phyloP scores from a whole-genome alignment of 2,888 invertebrate species.

The Xestobium rufovillosum region DNA sequence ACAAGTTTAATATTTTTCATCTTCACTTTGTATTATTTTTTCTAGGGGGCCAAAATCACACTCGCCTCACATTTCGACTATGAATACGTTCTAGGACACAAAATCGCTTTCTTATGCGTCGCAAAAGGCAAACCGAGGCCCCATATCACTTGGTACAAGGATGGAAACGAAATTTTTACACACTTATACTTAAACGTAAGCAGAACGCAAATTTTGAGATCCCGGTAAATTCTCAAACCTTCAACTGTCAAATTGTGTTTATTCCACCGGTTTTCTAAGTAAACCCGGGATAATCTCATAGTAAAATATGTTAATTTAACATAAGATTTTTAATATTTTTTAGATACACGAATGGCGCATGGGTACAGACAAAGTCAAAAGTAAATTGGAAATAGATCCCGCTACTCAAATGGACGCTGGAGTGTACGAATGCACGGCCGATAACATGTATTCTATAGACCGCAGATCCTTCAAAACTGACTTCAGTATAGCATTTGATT shows the following conservation, averaged over 20 bases:
- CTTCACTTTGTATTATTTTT: slow-evolving; percentile 5
- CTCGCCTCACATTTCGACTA: slow-evolving; percentile 87
- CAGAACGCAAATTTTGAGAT: slow-evolving; percentile 23
- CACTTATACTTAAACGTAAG: slow-evolving; percentile 82
- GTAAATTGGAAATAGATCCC: slow-evolving; percentile 90
- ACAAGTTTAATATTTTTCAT: neutral
- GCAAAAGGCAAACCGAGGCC: slow-evolving; percentile 86
- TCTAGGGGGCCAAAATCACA: slow-evolving; percentile 81
- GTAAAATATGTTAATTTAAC: too few species aligned
- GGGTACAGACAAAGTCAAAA: slow-evolving; percentile 75
- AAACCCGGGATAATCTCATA: too few species aligned
- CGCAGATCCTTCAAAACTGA: slow-evolving; percentile 87
- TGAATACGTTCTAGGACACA: slow-evolving; percentile 89
- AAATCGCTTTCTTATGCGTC: slow-evolving; percentile 87
- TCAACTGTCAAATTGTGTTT: slow-evolving; percentile 8
- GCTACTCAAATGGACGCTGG: slow-evolving; percentile 95
- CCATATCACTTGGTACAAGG: slow-evolving; percentile 93
- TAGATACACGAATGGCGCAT: slow-evolving; percentile 88
- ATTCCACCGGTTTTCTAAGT: too few species aligned
- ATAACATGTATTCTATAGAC: slow-evolving; percentile 90
- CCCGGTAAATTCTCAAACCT: neutral
- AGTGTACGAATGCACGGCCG: slow-evolving; percentile 89
- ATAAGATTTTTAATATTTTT: slow-evolving; percentile 22
- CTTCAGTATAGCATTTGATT: slow-evolving; percentile 86
- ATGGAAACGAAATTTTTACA: slow-evolving; percentile 85